Base-by-base conservation (phyloP, 1,140 invertebrate genomes). In the Agraylea sexmaculata region DNA sequence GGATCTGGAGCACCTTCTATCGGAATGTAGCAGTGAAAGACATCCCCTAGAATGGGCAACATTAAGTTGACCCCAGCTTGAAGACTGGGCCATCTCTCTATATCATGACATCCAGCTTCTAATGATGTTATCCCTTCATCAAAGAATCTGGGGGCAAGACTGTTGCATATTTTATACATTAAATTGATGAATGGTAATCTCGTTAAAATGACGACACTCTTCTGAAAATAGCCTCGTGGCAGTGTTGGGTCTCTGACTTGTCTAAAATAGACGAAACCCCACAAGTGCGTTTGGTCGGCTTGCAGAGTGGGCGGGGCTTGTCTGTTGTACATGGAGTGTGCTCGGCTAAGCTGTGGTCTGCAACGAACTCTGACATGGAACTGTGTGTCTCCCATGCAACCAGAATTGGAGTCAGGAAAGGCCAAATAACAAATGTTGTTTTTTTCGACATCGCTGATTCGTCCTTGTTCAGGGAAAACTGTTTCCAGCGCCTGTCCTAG, bases 341-440 rank as follows among this genome's bases (percentile, higher is more conserved):
- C 68, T 45, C 55, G 53, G 13, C 67, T 59, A 13, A 71, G 53
- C 20, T 54, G 58, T 27, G 71, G 60, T 45, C 66, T 69, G 23
- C 58, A 63, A 23, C 74, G 67, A 31, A 78, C 51, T 42, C 92
- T 76, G 53, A 98, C 90, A 56, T 94, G 87, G 66, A 96, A 97
- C 58, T 88, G 87, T 20, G 93, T 97, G 63, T 99, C 91, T 39
- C 93, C 93, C 87, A 96, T 96, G 60, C 92, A 94, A 29, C 91
- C 91, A 31, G 91, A 95, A 66, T 99, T 98, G 0, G 93, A 98
- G 63, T 98, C 95, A 7, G 95, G 95, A 66, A 98, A 99, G 8
- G 93, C 91, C 55, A 98, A 73, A 62, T 98, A 99, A 67, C 92
- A 97, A 46, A 98, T 87, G 68, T 94, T 98, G 44, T 84, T 87